Evolutionary conservation across 2,113 vertebrate genomes (phyloP), one percentile per base, ranked within the genome.

Genomic region (Mirounga angustirostris): DNA sequence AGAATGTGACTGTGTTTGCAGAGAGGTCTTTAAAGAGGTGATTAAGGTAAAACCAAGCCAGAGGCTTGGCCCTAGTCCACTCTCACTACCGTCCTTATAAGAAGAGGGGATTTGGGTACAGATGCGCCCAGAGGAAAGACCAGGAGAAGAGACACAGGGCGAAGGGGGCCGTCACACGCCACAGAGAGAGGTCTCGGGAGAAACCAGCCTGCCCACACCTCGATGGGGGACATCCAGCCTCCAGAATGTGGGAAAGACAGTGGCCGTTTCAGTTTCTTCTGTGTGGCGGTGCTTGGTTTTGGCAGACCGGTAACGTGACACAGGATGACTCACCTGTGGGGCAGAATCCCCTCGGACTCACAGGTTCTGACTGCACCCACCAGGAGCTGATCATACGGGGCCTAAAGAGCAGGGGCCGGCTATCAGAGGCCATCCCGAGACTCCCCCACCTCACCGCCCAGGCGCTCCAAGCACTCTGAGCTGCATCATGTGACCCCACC

Each of bases 361-460:
- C 28, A 21, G 33, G 40, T 56, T 13, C 26, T 78, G n/a, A 40
- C 4, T 24, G 7, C 58, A 4, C 36, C 0, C 28, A 21, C 5
- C 1, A 9, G 2, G 0, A 28, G 0, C 9, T 26, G 33, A 2
- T 7, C 33, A 10, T 12, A 6, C 18, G 11, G 59, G 50, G 30
- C 16, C 5, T 7, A 9, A 1, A 9, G 0, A 0, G 50, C 3
- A 26, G 12, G 4, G 10, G 4, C 3, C 2, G 0, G 13, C 16
- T 13, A 33, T 21, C 40, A 30, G 56, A 40, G 1, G 16, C 24
- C 6, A 5, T 7, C 52, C 10, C 10, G 5, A 30, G 10, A 10
- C 18, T 5, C 24, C 28, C 6, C 43, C 21, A 13, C 7, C 52
- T 40, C 26, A 5, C 30, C 30, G 2, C 13, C 5, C 22, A 8